Base-by-base conservation (phyloP, 1,140 invertebrate genomes). In the Sinella curviseta region DNA sequence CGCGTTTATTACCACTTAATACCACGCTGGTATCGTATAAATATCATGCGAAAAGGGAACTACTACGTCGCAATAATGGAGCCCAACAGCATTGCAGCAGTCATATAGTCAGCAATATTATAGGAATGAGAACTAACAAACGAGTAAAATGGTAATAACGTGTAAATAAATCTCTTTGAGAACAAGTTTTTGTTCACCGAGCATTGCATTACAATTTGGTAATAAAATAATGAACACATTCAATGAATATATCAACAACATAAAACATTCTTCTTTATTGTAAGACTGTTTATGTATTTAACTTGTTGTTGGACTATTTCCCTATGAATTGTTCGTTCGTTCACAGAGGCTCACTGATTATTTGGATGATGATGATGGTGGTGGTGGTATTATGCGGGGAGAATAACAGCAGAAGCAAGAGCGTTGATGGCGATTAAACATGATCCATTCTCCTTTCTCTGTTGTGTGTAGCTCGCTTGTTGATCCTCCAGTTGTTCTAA, bases 101-200 rank as follows among this genome's bases (percentile, higher is more conserved):
- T 48, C 20, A 20, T 48, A 48, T n/a, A 48, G 39, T 48, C 39
- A 48, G n/a, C n/a, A n/a, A n/a, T n/a, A n/a, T n/a, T n/a, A n/a
- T n/a, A n/a, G n/a, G n/a, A 48, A 48, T 48, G 39, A 48, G 39
- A 12, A 48, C 8, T 20, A 48, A 48, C n/a, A n/a, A 48, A 48
- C 20, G 39, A 48, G 39, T 8, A 65, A 65, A 65, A 65, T 65
- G 57, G 57, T 16, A 26, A 65, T 65, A 16, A n/a, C 57, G 57
- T 65, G 57, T 4, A 26, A n/a, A 65, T 65, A 65, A 65, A 65
- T 65, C 57, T 65, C 24, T 65, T n/a, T 65, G 57, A 65, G 24
- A 65, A 65, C 57, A 65, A 65, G 57, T 65, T 65, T 65, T 65
- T n/a, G 16, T 65, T 65, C 57, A n/a, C 57, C 20, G 20, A 8